These are phyloP conservation scores for Lordiphosa stackelbergi DNA, from an alignment of 1,140 invertebrate genomes.

Conservation along the genomic window DNA sequence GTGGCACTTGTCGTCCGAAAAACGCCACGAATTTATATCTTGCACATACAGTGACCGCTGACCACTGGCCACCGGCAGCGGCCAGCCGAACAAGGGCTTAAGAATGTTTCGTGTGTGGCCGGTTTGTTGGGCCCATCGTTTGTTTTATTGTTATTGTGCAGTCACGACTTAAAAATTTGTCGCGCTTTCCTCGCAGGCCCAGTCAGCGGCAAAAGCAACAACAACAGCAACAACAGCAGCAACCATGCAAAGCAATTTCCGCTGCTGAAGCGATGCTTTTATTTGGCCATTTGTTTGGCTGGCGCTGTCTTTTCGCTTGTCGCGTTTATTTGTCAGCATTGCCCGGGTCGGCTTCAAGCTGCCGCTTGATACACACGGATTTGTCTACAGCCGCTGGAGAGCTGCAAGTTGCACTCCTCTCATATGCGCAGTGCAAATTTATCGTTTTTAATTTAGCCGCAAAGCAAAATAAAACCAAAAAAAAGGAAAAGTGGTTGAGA, in stretches of 20 bases:
- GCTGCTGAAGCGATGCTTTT: slow-evolving; percentile 48
- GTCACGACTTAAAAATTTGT: slow-evolving; percentile 74
- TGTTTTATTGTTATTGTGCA: slow-evolving; percentile 75
- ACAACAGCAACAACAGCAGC: slow-evolving; percentile 13
- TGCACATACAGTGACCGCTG: slow-evolving; percentile 51
- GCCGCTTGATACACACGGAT: slow-evolving; percentile 60
- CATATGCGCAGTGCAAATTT: slow-evolving; percentile 63
- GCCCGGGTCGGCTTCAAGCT: slow-evolving; percentile 21
- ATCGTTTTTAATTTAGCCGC: slow-evolving; percentile 76
- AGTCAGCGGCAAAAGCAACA: slow-evolving; percentile 17
- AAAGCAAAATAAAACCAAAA: slow-evolving; percentile 39
- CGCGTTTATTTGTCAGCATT: slow-evolving; percentile 30
- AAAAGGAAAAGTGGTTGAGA: slow-evolving; percentile 35
- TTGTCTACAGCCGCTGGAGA: slow-evolving; percentile 49
- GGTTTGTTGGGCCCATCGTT: slow-evolving; percentile 38
- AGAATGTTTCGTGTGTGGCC: slow-evolving; percentile 58
- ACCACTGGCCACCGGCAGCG: slow-evolving; percentile 33
- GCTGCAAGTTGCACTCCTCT: slow-evolving; percentile 34
- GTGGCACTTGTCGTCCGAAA: slow-evolving; percentile 69
- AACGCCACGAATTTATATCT: slow-evolving; percentile 67
- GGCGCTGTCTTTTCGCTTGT: slow-evolving; percentile 15
- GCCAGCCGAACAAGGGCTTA: slow-evolving; percentile 38
- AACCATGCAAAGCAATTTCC: slow-evolving; percentile 56
- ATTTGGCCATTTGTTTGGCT: slow-evolving; percentile 67
- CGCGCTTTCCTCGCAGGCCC: slow-evolving; percentile 40